Conservation (phyloP, 2,113 vertebrate species). For the Psephotus haematonotus region DNA sequence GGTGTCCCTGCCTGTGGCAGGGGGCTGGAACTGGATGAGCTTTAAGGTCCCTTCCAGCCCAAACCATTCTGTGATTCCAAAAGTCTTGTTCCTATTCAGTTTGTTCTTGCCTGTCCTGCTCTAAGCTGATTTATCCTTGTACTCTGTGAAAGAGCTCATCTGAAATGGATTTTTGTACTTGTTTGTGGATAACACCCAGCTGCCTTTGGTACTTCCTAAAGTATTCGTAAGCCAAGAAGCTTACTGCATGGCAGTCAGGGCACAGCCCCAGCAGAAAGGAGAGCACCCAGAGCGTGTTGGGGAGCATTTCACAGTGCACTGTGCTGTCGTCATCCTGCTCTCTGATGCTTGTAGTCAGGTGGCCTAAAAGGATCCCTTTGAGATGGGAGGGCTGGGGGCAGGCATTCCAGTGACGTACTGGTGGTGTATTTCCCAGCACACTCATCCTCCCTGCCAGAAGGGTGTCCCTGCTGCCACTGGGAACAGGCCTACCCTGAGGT, state of each 20-base stretch:
- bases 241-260: rapidly evolving
- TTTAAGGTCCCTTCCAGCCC: not conserved
- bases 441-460: not conserved
- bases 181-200: rapidly evolving
- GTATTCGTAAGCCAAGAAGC: not conserved
- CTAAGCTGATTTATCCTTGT: not conserved
- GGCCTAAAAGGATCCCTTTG: not conserved
- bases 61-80: not conserved
- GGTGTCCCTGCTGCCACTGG: not conserved
- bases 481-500: rapidly evolving
- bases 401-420: rapidly evolving
- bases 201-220: rapidly evolving
- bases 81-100: not conserved
- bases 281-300: rapidly evolving
- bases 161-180: not conserved
- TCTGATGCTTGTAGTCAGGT: not conserved
- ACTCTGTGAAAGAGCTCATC: not conserved
- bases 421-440: not conserved
- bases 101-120: not conserved
- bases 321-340: not conserved
- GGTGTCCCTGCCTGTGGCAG: not conserved
- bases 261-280: not conserved
- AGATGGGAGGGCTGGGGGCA: not conserved
- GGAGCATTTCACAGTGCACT: rapidly evolving
- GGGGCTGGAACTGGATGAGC: not conserved